These are phyloP conservation scores for Streptopelia turtur DNA, from an alignment of 2,797 vertebrate genomes.

Conservation along the genomic window DNA sequence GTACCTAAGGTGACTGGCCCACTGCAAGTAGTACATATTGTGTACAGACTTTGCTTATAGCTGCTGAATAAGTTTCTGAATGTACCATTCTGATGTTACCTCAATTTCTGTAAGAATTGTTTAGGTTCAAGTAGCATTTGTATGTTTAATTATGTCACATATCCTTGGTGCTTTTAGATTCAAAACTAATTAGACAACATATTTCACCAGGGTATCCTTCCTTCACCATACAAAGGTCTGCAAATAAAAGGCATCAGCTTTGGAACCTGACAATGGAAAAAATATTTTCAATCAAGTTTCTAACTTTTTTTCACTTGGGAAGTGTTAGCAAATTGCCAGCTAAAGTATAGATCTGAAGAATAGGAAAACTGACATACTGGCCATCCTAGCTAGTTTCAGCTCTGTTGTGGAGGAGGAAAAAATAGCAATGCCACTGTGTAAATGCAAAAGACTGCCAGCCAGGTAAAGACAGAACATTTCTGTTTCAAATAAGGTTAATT, in stretches of 20 bases:
- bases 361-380: not conserved
- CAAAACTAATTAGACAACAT: constrained; percentile 60
- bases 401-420: not conserved
- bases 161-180: constrained; percentile 44
- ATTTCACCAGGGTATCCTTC: constrained; percentile 41
- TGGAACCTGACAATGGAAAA: not conserved
- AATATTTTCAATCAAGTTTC: constrained; percentile 18
- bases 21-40: not conserved
- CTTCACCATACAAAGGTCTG: not conserved
- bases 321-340: constrained; percentile 1
- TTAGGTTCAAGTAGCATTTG: constrained; percentile 30
- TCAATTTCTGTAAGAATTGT: constrained; percentile 26
- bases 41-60: not conserved
- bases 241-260: constrained; percentile 23
- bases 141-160: constrained; percentile 58
- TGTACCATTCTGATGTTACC: not conserved
- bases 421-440: not conserved
- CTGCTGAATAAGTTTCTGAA: not conserved
- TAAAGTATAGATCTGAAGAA: not conserved
- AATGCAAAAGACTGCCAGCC: constrained; percentile 2
- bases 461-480: constrained; percentile 7
- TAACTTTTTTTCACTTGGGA: constrained; percentile 30
- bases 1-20: not conserved
- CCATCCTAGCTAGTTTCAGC: not conserved
- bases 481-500: constrained; percentile 42